Evolutionary conservation across 2,797 vertebrate species (phyloP), one percentile per base, ranked within the genome.

Genomic region (Trachurus trachurus): DNA sequence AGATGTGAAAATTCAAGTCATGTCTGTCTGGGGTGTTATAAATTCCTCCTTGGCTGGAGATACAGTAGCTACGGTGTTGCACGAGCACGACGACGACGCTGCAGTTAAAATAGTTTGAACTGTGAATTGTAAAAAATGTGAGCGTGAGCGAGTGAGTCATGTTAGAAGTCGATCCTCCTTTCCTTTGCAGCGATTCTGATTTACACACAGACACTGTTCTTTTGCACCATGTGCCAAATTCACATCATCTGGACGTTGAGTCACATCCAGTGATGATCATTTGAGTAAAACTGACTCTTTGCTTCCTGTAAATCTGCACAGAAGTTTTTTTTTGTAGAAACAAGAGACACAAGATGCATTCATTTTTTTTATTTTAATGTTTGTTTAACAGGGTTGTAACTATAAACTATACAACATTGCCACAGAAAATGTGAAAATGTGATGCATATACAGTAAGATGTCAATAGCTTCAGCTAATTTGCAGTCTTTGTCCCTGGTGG

Each of bases 1-100:
- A 50, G 39, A 81, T 31, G 9, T 63, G 59, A 68, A 67, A 21
- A 86, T 88, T 86, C 61, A 62, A 78, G 70, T 83, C 86, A 81
- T 39, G 34, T 82, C 58, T 53, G 10, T 1, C n/a, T n/a, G n/a
- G 26, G 26, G 26, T 50, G 52, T 66, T 44, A 6, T 34, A 29
- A 75, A 83, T 54, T 72, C 37, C 19, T 74, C 49, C 13, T 66
- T 57, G 15, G 52, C 34, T 34, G 44, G 53, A 50, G 13, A 73
- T 49, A 19, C 22, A 66, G 50, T 11, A 34, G 31, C 31, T 34
- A 6, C 6, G 6, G 31, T 58, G 6, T 49, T 64, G 52, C 69
- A 26, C 59, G 26, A 26, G 1, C 1, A 26, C 69, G 56, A 26
- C 59, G 26, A 26, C 26, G 26, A 26, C 69, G 56, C 47, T 71